phyloP scores from a whole-genome alignment of 2,113 vertebrate species.

The Sapajus apella region DNA sequence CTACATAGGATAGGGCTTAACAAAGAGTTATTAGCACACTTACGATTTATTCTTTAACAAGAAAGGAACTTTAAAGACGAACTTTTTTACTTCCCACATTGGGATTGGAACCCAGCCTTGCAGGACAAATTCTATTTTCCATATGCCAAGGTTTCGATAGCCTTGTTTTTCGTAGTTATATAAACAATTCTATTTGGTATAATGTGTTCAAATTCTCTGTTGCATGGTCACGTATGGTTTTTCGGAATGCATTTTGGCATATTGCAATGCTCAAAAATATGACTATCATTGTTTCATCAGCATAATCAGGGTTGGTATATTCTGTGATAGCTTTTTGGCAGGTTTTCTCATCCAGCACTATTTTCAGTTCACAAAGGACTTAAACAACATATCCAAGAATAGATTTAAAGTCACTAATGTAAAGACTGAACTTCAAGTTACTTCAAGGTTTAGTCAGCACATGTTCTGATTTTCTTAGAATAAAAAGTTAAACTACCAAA shows the following conservation, averaged over 20 bases:
- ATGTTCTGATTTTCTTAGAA: conserved; percentile 51
- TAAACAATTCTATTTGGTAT: conserved; percentile 2
- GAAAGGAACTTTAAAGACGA: too few species aligned
- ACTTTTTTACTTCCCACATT: too few species aligned
- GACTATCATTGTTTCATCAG: neutral
- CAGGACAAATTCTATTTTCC: conserved; percentile 22
- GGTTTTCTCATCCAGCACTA: conserved; percentile 54
- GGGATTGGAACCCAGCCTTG: neutral
- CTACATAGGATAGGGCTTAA: too few species aligned
- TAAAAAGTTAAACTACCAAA: conserved; percentile 48
- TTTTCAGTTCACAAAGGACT: conserved; percentile 69
- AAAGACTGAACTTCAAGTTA: conserved; percentile 53
- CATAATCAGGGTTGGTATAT: neutral
- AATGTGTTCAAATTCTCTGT: conserved; percentile 22
- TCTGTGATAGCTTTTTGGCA: conserved; percentile 43
- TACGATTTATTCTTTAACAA: too few species aligned
- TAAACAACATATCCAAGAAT: conserved; percentile 44
- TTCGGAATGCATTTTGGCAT: neutral
- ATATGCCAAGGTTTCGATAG: conserved; percentile 1
- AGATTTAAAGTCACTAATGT: conserved; percentile 58
- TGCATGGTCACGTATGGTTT: neutral
- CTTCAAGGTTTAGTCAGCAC: conserved; percentile 52
- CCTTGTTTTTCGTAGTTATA: neutral
- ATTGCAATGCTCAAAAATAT: neutral
- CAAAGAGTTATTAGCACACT: too few species aligned